Percentiles rank a stretch among this genome's conserved stretches.
phyloP scores from a whole-genome alignment of 2,797 vertebrate species.

The Danio aesculapii region DNA sequence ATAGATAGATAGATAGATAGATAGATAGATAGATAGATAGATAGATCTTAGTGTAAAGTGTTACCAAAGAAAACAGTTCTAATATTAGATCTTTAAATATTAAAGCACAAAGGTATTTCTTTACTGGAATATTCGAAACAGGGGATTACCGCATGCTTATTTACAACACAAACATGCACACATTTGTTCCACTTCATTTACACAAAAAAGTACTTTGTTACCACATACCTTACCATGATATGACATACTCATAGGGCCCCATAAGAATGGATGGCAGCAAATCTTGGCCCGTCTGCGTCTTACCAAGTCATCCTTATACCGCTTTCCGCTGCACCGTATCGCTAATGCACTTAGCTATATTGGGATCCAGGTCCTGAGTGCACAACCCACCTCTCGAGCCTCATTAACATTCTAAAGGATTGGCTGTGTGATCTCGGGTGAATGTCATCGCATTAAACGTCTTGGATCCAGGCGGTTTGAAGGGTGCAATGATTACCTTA shows the following conservation, averaged over 20 bases:
- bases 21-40: too few relatives aligned
- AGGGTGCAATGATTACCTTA: conserved; percentile 41
- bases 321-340: background rate
- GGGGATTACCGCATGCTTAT: background rate
- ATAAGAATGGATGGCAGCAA: background rate
- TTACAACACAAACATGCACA: background rate
- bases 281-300: conserved; percentile 26
- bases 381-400: conserved; percentile 23
- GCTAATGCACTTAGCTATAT: conserved; percentile 47
- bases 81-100: too few relatives aligned
- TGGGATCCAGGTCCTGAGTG: conserved; percentile 37
- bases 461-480: conserved; percentile 32
- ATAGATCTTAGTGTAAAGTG: too few relatives aligned
- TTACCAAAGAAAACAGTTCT: too few relatives aligned
- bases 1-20: too few relatives aligned
- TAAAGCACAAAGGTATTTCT: too few relatives aligned
- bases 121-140: background rate
- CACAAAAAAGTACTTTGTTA: background rate
- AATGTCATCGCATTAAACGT: conserved; percentile 44
- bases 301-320: conserved; percentile 26
- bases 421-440: conserved; percentile 44
- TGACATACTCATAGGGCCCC: background rate
- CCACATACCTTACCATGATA: background rate
- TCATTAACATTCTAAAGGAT: conserved; percentile 53
- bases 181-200: background rate